Evolutionary conservation across 2,888 invertebrate genomes (phyloP), one percentile per base, ranked within the genome.

Genomic region (Caprella mutica): DNA sequence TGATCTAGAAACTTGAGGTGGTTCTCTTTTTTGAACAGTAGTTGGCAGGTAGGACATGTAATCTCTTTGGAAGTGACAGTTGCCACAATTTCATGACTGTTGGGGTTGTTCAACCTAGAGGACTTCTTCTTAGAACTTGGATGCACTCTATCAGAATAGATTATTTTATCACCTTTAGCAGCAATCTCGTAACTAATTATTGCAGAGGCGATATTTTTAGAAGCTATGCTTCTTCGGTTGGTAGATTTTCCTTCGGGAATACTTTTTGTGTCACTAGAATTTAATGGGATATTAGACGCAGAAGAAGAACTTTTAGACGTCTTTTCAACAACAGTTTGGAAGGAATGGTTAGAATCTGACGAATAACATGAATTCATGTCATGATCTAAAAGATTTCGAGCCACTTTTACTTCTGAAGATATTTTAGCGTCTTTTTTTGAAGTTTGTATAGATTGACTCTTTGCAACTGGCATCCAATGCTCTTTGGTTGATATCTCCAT

Each of bases 1-100:
- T 70, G 70, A 46, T 70, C 68, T n/a, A 69, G 62, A 58, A 70
- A 70, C 53, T 68, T 61, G 0, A 69, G 54, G 42, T 69, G 68
- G 43, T 66, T 67, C n/a, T 68, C 66, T 21, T 68, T 68, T 8
- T 70, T 67, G 59, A 70, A 70, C 6, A 69, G 66, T 53, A 65
- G 59, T 24, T 67, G 67, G 51, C 70, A 70, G 19, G 67, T 65
- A 2, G 70, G 70, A 44, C 70, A 70, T 26, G 68, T 67, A 6
- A 69, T 61, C 53, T 69, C 67, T 27, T 67, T 66, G 26, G 65
- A 65, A 3, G 69, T 67, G 39, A 66, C 65, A 0, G 68, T 69
- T 21, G 56, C 65, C 24, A 65, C 56, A n/a, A 66, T 67, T 9
- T 65, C 66, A 44, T 35, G 35, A 40, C 19, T 40, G n/a, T 33